Conservation (phyloP, 2,113 vertebrate species). For the Callopanchax toddi region DNA sequence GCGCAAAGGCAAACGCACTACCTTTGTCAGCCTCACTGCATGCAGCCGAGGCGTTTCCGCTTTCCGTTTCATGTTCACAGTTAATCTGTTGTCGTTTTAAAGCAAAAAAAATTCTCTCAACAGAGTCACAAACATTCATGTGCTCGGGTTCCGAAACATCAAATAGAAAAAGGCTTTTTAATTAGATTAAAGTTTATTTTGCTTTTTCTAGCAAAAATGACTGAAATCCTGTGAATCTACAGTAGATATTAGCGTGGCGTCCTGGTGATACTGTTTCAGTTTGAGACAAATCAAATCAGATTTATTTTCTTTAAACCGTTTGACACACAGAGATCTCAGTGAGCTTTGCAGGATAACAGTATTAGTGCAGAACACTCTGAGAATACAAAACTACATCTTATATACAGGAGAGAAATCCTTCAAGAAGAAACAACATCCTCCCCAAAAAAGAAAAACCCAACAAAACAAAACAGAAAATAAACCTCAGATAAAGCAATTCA, state of each 20-base stretch:
- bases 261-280: background rate
- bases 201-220: background rate
- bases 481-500: constrained; percentile 51
- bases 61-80: constrained; percentile 36
- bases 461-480: constrained; percentile 24
- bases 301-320: constrained; percentile 1
- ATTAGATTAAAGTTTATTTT: background rate
- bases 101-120: constrained; percentile 8
- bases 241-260: background rate
- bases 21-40: constrained; percentile 55
- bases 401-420: constrained; percentile 15
- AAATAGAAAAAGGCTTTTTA: constrained; percentile 24
- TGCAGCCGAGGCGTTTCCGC: constrained; percentile 31
- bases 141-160: constrained; percentile 17
- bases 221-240: constrained; percentile 7
- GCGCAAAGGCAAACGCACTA: constrained; percentile 48
- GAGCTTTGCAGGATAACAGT: constrained; percentile 14
- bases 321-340: constrained; percentile 14
- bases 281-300: constrained; percentile 5
- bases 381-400: constrained; percentile 27
- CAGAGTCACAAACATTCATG: constrained; percentile 11
- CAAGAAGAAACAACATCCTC: constrained; percentile 10
- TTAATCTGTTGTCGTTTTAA: constrained; percentile 29
- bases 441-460: constrained; percentile 3
- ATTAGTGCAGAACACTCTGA: constrained; percentile 12